Evolutionary conservation across 2,113 vertebrate genomes (phyloP).

Genomic region (Macrotis lagotis): DNA sequence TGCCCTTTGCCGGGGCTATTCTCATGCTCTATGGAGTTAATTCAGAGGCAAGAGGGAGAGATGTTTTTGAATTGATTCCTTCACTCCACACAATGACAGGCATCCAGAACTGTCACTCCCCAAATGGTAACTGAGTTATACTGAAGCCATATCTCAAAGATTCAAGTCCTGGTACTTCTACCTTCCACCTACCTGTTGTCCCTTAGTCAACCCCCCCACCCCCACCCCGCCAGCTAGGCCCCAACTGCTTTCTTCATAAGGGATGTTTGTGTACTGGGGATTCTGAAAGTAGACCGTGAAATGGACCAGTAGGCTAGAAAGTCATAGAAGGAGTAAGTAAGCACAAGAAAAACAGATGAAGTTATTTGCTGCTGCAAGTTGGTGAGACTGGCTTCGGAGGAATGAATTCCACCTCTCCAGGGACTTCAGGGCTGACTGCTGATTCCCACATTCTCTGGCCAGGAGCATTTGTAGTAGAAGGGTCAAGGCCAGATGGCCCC

Average conservation of each 20-base stretch:
- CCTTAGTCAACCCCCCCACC: neutral
- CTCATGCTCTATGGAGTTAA: neutral
- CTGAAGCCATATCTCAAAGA: neutral
- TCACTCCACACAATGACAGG: neutral
- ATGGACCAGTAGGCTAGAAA: neutral
- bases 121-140: neutral
- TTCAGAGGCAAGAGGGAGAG: neutral
- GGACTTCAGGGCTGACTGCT: slow-evolving; percentile 6
- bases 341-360: neutral
- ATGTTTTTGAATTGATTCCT: neutral
- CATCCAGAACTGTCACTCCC: neutral
- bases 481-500: slow-evolving; percentile 16
- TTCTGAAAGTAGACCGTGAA: neutral
- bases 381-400: slow-evolving; percentile 11
- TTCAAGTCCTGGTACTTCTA: neutral
- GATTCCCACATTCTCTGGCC: slow-evolving; percentile 46
- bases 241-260: neutral
- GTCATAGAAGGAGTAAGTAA: neutral
- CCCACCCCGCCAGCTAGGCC: neutral
- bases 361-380: slow-evolving; percentile 51
- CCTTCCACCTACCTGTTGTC: neutral
- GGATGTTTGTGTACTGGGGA: neutral
- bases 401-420: slow-evolving; percentile 31
- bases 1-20: neutral
- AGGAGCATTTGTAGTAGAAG: neutral